A percentile compares a stretch with the other conserved stretches of the same genome.
Evolutionary conservation across 2,888 invertebrate species (phyloP).

Genomic region (Leptopilina myrica): DNA sequence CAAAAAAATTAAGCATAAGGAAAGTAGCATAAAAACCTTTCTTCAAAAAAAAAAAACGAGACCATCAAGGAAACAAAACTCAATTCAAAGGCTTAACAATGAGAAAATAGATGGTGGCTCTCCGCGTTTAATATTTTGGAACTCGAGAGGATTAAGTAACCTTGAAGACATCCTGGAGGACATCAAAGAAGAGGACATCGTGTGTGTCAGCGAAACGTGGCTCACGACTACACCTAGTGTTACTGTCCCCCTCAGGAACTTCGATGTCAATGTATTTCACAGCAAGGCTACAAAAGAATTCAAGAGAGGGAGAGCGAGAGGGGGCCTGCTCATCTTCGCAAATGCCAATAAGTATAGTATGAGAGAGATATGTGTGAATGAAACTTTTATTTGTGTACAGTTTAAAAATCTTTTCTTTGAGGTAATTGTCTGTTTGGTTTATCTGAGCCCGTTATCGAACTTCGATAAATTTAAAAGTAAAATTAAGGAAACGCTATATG

Average conservation of each 20-base stretch:
- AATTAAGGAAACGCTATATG: constrained; percentile 5
- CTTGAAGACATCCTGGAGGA: neutral
- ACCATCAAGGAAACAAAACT: neutral
- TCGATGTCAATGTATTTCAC: neutral
- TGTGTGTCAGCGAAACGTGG: constrained; percentile 35
- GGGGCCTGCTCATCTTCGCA: neutral
- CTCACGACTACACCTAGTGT: neutral
- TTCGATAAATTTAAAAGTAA: neutral
- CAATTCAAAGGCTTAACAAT: neutral
- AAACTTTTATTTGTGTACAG: constrained; percentile 10
- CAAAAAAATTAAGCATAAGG: neutral
- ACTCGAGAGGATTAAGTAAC: constrained; percentile 32
- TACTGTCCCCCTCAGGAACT: constrained; percentile 1
- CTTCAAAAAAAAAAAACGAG: neutral
- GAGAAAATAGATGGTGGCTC: neutral
- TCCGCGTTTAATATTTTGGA: constrained; percentile 28
- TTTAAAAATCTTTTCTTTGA: neutral
- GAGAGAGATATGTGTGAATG: constrained; percentile 10
- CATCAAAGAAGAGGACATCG: neutral
- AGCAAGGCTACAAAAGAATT: neutral
- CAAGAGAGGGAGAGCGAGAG: constrained; percentile 4
- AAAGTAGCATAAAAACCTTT: neutral
- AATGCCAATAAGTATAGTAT: neutral
- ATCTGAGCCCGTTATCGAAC: neutral
- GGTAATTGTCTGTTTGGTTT: neutral